Evolutionary conservation across 2,113 vertebrate species (phyloP), one percentile per base, ranked within the genome.

Genomic region (Eulemur rufifrons): DNA sequence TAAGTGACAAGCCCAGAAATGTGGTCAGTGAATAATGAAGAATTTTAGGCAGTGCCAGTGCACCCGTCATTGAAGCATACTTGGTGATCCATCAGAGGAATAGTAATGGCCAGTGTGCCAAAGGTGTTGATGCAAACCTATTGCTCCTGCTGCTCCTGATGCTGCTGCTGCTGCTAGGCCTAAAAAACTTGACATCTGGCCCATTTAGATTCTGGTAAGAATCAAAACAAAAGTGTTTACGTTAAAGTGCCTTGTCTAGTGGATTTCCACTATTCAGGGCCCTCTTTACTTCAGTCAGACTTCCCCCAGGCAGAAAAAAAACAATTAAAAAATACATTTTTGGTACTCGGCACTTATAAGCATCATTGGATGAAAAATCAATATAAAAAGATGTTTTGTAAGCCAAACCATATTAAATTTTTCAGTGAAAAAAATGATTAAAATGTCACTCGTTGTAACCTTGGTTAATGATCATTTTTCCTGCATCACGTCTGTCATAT

Each of bases 211-310:
- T 71, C 50, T 86, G 37, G 3, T 89, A 87, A 77, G 69, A 80
- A 32, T 95, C 56, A 95, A 94, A 61, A 80, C 78, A 37, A 69
- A 86, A 45, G 86, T 93, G 59, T 95, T 96, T 93, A 81, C 12
- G 32, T 93, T n/a, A 59, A 45, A 61, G 25, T 39, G 37, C 39
- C 32, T 77, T 92, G n/a, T 95, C 37, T 81, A 78, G n/a, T 68
- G 54, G 37, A 50, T 93, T 94, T 80, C 56, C 34, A 85, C 88
- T 83, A 80, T 76, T 27, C 9, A 73, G 45, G 9, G 6, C 5
- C 15, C 54, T 94, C 74, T 81, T 63, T 34, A 92, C 45, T 90
- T 83, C 37, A 54, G 25, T 45, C 27, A 76, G 39, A 68, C 77
- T 74, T 69, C 37, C 20, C 59, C 14, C 10, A 56, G 18, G n/a